Evolutionary conservation across 2,113 vertebrate genomes (phyloP), one percentile per base, ranked within the genome.

Genomic region (Marmota monax): DNA sequence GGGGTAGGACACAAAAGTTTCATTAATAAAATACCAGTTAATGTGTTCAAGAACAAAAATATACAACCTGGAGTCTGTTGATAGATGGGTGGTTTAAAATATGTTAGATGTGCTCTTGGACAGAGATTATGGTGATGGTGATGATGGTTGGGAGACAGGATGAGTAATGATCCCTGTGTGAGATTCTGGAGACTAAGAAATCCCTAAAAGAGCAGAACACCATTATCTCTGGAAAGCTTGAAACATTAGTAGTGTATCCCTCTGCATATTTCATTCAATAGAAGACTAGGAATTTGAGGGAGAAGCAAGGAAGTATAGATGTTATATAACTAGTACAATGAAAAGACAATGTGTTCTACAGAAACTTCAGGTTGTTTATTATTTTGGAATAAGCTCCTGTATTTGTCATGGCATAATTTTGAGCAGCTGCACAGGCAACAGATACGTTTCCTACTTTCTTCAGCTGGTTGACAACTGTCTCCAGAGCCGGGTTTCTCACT

Each of bases 341-440:
- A 80, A 97, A 96, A 56, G 92, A 96, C 89, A 67, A 94, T 89
- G 51, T 32, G 0, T 2, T 10, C 6, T 0, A 10, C 3, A 72
- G 0, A 39, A 9, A 18, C 1, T 37, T 73, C 10, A 51, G 8
- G 56, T 39, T 39, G 29, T 63, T 53, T 2, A 3, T 97, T 98
- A 99, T 94, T 99, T 98, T 5, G 99, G 99, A 45, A 96, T 99
- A 99, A 17, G 98, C 48, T 51, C 48, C 99, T 53, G 99, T 45
- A 45, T 45, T 98, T 56, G 99, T 87, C 98, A 99, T 99, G 0
- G 98, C 99, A 0, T 99, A 99, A 4, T 99, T 99, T 99, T 99
- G 99, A 96, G 99, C 99, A 0, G 99, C 99, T 23, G 99, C 99
- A 84, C 99, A 99, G 2, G 99, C 99, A 1, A 99, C 99, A 23